Evolutionary conservation across 1,140 invertebrate genomes (phyloP).

Genomic region (Heliothis virescens): DNA sequence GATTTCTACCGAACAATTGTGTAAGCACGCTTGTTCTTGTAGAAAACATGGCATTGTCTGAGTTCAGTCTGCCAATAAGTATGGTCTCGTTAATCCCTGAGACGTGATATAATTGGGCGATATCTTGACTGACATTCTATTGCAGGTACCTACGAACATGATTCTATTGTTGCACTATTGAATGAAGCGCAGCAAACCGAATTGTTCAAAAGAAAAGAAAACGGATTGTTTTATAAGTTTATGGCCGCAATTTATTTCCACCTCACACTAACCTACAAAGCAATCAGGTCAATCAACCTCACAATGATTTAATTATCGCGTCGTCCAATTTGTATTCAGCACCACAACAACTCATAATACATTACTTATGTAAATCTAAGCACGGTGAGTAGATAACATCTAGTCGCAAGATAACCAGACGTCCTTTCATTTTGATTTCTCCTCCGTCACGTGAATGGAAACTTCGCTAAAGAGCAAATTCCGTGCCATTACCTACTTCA

Average conservation of each 20-base stretch:
- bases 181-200: background rate
- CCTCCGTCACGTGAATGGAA: conserved; percentile 11
- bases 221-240: too few relatives aligned
- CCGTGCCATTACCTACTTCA: conserved; percentile 10
- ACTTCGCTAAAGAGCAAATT: conserved; percentile 23
- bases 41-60: conserved; percentile 39
- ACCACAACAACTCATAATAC: background rate
- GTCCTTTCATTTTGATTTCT: conserved; percentile 31
- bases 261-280: too few relatives aligned
- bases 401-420: conserved; percentile 12
- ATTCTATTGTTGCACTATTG: conserved; percentile 9
- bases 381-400: background rate
- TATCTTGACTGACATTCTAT: background rate
- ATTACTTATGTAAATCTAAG: conserved; percentile 18
- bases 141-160: background rate
- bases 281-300: too few relatives aligned
- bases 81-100: background rate
- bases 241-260: too few relatives aligned
- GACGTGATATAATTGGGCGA: conserved; percentile 21
- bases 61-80: conserved; percentile 24
- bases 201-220: background rate
- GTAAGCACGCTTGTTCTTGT: conserved; percentile 1
- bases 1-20: conserved; percentile 34
- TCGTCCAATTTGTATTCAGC: conserved; percentile 4
- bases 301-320: background rate